Conservation (phyloP, 2,797 vertebrate genomes). For the Aldrovandia affinis region DNA sequence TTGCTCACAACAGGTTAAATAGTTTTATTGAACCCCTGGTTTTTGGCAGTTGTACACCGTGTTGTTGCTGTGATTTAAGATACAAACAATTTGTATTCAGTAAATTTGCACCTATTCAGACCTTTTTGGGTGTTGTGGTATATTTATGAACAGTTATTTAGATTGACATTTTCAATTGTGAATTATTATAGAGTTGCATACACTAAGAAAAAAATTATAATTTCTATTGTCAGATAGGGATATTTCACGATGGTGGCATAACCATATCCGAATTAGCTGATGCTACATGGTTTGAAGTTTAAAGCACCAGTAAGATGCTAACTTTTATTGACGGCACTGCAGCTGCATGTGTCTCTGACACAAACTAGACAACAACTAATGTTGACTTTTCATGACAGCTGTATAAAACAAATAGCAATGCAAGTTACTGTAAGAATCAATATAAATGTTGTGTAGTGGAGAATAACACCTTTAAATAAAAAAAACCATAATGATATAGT, state of each 20-base stretch:
- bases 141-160: too few species aligned
- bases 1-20: background rate
- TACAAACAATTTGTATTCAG: background rate
- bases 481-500: background rate
- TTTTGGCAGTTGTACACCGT: constrained; percentile 6
- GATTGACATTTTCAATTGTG: too few species aligned
- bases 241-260: background rate
- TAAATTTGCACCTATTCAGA: too few species aligned
- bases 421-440: background rate
- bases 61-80: background rate
- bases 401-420: background rate
- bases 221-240: background rate
- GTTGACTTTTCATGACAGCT: background rate
- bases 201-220: too few species aligned
- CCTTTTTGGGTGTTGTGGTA: too few species aligned
- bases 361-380: background rate
- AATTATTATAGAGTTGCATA: too few species aligned
- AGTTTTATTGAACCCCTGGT: constrained; percentile 6
- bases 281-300: background rate
- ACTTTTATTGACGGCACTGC: background rate
- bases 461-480: background rate
- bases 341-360: background rate
- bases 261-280: background rate
- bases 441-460: background rate
- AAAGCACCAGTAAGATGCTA: background rate